Conservation (phyloP, 2,113 vertebrate genomes). For the Elephantulus edwardii region DNA sequence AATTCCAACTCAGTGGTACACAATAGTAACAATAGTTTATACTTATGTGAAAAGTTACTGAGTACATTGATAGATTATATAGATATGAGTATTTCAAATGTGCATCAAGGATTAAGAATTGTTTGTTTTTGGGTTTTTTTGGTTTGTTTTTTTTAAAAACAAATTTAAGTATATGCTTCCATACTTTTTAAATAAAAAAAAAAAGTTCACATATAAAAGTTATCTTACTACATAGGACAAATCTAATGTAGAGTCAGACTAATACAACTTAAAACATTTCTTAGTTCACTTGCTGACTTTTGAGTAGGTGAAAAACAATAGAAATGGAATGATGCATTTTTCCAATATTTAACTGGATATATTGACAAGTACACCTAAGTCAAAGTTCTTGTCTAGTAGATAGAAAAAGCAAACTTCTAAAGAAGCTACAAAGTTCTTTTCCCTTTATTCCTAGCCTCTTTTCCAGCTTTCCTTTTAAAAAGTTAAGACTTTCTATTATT, state of each 20-base stretch:
- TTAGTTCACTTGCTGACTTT: neutral
- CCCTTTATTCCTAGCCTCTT: neutral
- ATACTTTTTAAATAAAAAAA: neutral
- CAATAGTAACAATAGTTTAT: too few relatives aligned
- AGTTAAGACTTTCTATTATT: slow-evolving; percentile 40
- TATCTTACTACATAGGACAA: neutral
- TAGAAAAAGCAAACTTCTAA: slow-evolving; percentile 14
- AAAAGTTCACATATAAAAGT: neutral
- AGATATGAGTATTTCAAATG: neutral
- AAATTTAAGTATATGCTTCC: rapidly evolving
- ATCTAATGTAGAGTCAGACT: neutral
- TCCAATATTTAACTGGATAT: slow-evolving; percentile 29
- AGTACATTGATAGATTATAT: neutral
- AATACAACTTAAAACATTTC: neutral
- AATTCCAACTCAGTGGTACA: too few relatives aligned
- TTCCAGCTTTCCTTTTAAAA: neutral
- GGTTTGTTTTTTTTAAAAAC: neutral
- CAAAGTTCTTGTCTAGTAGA: slow-evolving; percentile 5
- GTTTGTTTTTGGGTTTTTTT: too few relatives aligned
- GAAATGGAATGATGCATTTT: neutral
- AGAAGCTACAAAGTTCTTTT: neutral
- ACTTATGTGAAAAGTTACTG: neutral
- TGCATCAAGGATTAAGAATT: neutral
- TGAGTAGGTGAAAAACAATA: neutral
- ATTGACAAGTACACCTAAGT: neutral